These are phyloP conservation scores for Falco columbarius DNA, from an alignment of 2,797 vertebrate species.

Conservation along the genomic window DNA sequence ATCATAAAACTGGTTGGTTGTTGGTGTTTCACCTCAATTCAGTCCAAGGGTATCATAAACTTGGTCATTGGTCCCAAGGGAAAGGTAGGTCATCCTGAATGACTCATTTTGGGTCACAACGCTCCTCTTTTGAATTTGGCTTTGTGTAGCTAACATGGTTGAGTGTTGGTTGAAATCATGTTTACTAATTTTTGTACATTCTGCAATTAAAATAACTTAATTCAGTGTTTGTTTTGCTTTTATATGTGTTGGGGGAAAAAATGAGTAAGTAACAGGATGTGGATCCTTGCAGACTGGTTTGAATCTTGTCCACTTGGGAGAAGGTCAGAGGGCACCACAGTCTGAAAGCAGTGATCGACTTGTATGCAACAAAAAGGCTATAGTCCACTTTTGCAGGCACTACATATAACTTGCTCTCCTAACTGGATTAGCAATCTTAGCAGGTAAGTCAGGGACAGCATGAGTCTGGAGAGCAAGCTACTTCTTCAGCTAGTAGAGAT, in stretches of 20 bases:
- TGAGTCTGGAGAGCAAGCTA: background rate
- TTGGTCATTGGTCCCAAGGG: too few species aligned
- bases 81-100: too few species aligned
- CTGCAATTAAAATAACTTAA: background rate
- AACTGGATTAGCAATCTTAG: background rate
- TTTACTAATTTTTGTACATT: background rate
- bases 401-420: background rate
- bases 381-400: background rate
- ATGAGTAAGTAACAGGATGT: background rate
- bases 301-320: background rate
- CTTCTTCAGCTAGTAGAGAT: background rate
- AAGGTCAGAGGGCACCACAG: background rate
- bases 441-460: background rate
- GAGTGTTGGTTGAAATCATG: background rate
- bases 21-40: too few species aligned
- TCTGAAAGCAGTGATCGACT: background rate
- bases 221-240: background rate
- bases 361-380: background rate
- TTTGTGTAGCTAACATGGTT: background rate
- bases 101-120: too few species aligned
- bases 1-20: too few species aligned
- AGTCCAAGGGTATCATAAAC: too few species aligned
- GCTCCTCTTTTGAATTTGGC: background rate
- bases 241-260: rapidly evolving
- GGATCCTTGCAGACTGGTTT: background rate